These are phyloP conservation scores for Clarias pachynema DNA, from an alignment of 2,797 vertebrate species.

Conservation along the genomic window DNA sequence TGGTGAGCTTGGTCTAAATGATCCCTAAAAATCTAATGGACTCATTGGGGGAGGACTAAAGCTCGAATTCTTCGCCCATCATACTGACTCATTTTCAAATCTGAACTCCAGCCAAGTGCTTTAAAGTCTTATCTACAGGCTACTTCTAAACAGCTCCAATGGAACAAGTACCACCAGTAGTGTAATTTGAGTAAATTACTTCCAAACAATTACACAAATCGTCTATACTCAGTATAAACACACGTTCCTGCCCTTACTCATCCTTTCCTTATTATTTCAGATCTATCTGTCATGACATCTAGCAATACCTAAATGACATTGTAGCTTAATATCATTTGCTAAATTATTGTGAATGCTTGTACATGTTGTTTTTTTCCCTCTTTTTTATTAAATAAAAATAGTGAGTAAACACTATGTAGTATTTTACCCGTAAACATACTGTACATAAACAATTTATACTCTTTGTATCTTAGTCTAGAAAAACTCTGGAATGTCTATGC, in stretches of 20 bases:
- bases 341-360: conserved; percentile 73
- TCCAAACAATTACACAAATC: conserved; percentile 19
- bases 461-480: conserved; percentile 67
- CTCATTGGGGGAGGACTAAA: conserved; percentile 37
- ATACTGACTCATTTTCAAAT: conserved; percentile 1
- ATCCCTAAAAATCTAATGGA: conserved; percentile 35
- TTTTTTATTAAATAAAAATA: conserved; percentile 59
- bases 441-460: conserved; percentile 66
- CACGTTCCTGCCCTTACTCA: conserved; percentile 2
- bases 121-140: conserved; percentile 28
- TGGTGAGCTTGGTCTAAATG: conserved; percentile 43
- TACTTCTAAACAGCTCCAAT: conserved; percentile 23
- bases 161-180: background rate
- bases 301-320: conserved; percentile 70
- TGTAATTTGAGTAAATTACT: conserved; percentile 24
- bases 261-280: conserved; percentile 34
- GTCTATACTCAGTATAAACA: background rate
- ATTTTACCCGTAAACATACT: conserved; percentile 63
- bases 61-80: background rate
- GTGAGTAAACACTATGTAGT: conserved; percentile 43
- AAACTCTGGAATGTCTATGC: conserved; percentile 73
- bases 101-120: background rate
- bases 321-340: conserved; percentile 68
- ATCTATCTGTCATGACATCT: conserved; percentile 60
- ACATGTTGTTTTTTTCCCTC: conserved; percentile 66